phyloP scores from a whole-genome alignment of 2,888 invertebrate species.

The Branchinecta sandiegonensis region DNA sequence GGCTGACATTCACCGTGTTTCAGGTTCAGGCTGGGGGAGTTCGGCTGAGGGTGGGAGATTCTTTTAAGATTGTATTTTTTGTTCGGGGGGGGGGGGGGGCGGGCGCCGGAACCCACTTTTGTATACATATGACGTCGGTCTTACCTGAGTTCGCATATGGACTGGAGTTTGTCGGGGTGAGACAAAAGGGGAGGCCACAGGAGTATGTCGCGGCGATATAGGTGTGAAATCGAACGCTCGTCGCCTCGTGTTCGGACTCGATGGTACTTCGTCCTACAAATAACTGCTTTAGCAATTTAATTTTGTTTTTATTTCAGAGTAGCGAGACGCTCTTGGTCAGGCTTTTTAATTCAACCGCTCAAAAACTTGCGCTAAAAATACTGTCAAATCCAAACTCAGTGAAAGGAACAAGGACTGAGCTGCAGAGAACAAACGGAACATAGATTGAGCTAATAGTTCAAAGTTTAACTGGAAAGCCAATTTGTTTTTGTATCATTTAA shows the following conservation, averaged over 20 bases:
- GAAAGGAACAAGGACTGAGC: too few relatives aligned
- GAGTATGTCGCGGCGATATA: constrained; percentile 52
- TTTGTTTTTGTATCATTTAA: too few relatives aligned
- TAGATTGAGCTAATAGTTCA: too few relatives aligned
- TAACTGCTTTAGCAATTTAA: neutral
- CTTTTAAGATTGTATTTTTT: too few relatives aligned
- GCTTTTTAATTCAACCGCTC: neutral
- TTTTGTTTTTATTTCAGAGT: neutral
- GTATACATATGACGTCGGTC: neutral
- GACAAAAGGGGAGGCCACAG: constrained; percentile 51
- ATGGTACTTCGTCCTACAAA: constrained; percentile 40
- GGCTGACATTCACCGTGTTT: too few relatives aligned
- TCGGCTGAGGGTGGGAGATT: too few relatives aligned
- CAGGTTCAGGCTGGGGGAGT: too few relatives aligned
- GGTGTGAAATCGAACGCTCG: constrained; percentile 73
- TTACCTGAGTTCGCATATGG: constrained; percentile 29
- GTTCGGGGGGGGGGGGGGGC: too few relatives aligned
- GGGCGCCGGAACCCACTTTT: too few relatives aligned
- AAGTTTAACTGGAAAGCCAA: too few relatives aligned
- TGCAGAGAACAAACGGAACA: too few relatives aligned
- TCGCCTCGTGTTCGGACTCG: constrained; percentile 58
- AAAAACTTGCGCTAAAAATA: constrained; percentile 21
- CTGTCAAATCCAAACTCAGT: constrained; percentile 43
- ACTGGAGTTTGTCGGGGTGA: constrained; percentile 64
- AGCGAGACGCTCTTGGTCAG: neutral